A percentile compares a stretch with the other conserved stretches of the same genome.
phyloP scores from a whole-genome alignment of 2,888 invertebrate species.

The Ennomos fuscantarius region DNA sequence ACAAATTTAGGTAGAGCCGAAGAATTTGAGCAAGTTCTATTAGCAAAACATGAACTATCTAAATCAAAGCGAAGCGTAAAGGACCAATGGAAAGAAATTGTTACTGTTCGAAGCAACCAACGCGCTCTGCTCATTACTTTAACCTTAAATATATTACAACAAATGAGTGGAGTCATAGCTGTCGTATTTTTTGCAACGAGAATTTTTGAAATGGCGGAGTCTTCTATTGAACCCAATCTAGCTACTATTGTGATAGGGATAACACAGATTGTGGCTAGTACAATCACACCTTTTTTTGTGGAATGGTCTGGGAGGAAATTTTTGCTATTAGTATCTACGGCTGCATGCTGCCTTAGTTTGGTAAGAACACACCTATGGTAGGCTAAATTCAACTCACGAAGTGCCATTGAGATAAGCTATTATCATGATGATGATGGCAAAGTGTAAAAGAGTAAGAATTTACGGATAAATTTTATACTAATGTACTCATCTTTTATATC shows the following conservation, averaged over 20 bases:
- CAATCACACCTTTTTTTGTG: constrained; percentile 54
- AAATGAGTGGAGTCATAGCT: constrained; percentile 54
- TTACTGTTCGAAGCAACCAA: constrained; percentile 52
- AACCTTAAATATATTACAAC: constrained; percentile 49
- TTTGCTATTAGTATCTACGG: constrained; percentile 55
- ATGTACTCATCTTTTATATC: no score
- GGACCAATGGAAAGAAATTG: constrained; percentile 51
- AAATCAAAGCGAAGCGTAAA: constrained; percentile 25
- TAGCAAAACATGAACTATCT: constrained; percentile 37
- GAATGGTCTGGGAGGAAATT: constrained; percentile 56
- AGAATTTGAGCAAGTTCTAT: constrained; percentile 47
- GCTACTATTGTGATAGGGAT: constrained; percentile 59
- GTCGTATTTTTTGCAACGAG: constrained; percentile 53
- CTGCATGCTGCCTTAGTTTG: constrained; percentile 52
- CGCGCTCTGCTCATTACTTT: constrained; percentile 54
- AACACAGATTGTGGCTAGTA: constrained; percentile 51
- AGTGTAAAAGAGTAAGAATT: no score
- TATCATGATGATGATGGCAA: no score
- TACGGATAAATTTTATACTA: no score
- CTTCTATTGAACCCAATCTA: constrained; percentile 50
- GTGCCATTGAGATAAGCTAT: no score
- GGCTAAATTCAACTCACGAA: no score
- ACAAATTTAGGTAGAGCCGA: constrained; percentile 50
- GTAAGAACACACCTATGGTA: constrained; percentile 43
- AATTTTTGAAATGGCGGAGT: constrained; percentile 58